Evolutionary conservation across 1,140 invertebrate species (phyloP).

Genomic region (Gonioctena quinquepunctata): DNA sequence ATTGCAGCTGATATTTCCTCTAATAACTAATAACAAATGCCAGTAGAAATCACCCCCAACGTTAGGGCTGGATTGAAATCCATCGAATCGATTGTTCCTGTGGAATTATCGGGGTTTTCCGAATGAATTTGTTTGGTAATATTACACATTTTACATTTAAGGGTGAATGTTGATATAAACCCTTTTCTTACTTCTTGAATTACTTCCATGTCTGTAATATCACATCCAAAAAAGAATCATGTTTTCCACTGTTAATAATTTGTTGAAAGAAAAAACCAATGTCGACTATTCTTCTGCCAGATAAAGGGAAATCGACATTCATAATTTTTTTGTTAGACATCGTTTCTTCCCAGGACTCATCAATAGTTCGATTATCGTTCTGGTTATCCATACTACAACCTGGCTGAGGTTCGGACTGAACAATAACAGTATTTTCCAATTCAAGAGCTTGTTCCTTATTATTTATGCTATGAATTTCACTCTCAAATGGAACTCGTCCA

Average conservation of each 20-base stretch:
- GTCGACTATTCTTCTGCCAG: not conserved
- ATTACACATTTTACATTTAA: not conserved
- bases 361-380: not conserved
- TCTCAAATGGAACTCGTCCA: too few species aligned
- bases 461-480: too few species aligned
- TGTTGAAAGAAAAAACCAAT: not conserved
- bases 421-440: too few species aligned
- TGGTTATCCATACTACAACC: not conserved
- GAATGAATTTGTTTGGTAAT: not conserved
- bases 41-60: not conserved
- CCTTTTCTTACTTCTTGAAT: not conserved
- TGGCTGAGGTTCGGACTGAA: not conserved
- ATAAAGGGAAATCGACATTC: not conserved
- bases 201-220: not conserved
- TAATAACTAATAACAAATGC: not conserved
- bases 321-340: too few species aligned
- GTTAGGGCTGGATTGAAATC: not conserved
- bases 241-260: not conserved
- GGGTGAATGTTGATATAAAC: too few species aligned
- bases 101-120: not conserved
- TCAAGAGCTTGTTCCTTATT: too few species aligned
- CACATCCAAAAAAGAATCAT: conserved; percentile 1
- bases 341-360: not conserved
- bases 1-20: not conserved
- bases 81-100: not conserved